Evolutionary conservation across 2,113 vertebrate species (phyloP).

Genomic region (rat (Rattus norvegicus)): GRCr8 NC_086029.1:20153501-20154000

Average conservation of each 20-base stretch:
- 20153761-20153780: not conserved
- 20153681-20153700: not conserved
- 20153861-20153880: not conserved
- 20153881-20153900: not conserved
- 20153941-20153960: conserved; percentile 32
- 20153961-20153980: conserved; percentile 34
- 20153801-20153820: not conserved
- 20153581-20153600: not conserved
- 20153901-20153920: not conserved
- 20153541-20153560: not conserved
- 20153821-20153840: not conserved
- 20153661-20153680: not conserved
- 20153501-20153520: not conserved
- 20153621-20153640: too few relatives aligned
- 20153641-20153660: not conserved
- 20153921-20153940: not conserved
- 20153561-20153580: not conserved
- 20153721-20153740: not conserved
- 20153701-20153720: not conserved
- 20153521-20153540: not conserved
- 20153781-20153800: not conserved
- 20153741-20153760: too few relatives aligned
- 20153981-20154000: conserved; percentile 40
- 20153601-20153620: not conserved
- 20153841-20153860: conserved; percentile 20